Percentiles rank a stretch among this genome's conserved stretches.
These are phyloP conservation scores for Ascaphus truei DNA, from an alignment of 2,113 vertebrate species.

Conservation along the genomic window DNA sequence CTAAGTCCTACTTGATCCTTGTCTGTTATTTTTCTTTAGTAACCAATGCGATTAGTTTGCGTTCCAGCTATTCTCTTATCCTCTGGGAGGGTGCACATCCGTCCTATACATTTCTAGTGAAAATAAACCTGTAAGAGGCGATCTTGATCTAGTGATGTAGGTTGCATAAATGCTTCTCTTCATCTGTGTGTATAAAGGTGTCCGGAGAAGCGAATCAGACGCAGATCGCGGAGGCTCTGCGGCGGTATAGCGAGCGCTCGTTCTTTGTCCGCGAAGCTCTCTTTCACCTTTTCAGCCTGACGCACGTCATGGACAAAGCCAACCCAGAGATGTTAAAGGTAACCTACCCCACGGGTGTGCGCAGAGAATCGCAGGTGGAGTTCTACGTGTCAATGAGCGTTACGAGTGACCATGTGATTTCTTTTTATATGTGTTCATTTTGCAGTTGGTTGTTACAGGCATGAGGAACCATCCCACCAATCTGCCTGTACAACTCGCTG, in stretches of 20 bases:
- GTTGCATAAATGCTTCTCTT: no score
- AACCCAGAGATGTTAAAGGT: slow-evolving; percentile 96
- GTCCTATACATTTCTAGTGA: no score
- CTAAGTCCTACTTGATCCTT: no score
- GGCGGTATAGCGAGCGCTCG: slow-evolving; percentile 90
- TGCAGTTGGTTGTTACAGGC: slow-evolving; percentile 89
- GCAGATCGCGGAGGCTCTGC: slow-evolving; percentile 92
- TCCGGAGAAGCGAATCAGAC: slow-evolving; percentile 96
- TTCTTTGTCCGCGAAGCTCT: slow-evolving; percentile 96
- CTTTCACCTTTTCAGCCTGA: slow-evolving; percentile 94
- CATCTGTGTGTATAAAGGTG: slow-evolving; percentile 78
- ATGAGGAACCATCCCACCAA: slow-evolving; percentile 95
- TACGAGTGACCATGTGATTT: background rate
- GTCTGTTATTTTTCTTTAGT: no score
- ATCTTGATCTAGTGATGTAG: no score
- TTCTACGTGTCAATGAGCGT: no score
- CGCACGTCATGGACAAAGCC: slow-evolving; percentile 93
- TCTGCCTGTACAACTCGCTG: slow-evolving; percentile 92
- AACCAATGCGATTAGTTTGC: no score
- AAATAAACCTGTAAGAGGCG: no score
- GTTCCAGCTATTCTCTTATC: no score
- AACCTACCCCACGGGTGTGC: slow-evolving; percentile 28
- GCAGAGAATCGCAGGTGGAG: background rate
- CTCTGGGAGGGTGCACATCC: no score
- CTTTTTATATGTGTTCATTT: slow-evolving; percentile 19